phyloP scores from a whole-genome alignment of 2,113 vertebrate genomes.

The Pseudorasbora parva region DNA sequence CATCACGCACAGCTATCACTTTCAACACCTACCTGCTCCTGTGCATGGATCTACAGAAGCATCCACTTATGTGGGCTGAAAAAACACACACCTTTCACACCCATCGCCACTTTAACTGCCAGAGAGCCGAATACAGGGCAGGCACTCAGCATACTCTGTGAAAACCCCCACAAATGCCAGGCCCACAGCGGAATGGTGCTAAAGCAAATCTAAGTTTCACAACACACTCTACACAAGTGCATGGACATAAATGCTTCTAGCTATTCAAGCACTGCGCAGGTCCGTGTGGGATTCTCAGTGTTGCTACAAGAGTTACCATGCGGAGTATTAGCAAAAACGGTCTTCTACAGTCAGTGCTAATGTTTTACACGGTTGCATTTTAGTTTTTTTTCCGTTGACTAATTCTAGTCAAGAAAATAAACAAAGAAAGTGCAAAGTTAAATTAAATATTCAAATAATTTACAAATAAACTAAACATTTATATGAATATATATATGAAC shows the following conservation, averaged over 20 bases:
- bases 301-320: not conserved
- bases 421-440: no score
- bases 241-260: not conserved
- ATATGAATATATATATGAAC: no score
- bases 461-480: no score
- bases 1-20: slow-evolving; percentile 73
- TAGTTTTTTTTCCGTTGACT: not conserved
- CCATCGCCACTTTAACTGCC: slow-evolving; percentile 67
- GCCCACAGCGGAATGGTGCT: slow-evolving; percentile 15
- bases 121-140: slow-evolving; percentile 70
- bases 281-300: not conserved
- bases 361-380: not conserved
- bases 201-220: not conserved
- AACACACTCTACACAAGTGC: slow-evolving; percentile 14
- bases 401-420: not conserved
- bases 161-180: slow-evolving; percentile 63
- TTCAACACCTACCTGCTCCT: slow-evolving; percentile 77
- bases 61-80: slow-evolving; percentile 78
- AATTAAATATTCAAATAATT: no score
- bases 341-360: not conserved
- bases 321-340: not conserved
- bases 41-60: slow-evolving; percentile 74
- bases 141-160: slow-evolving; percentile 71
- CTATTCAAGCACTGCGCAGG: not conserved
- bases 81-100: slow-evolving; percentile 78